These are phyloP conservation scores for Camelus bactrianus DNA, from an alignment of 2,113 vertebrate genomes.

Conservation along the genomic window DNA sequence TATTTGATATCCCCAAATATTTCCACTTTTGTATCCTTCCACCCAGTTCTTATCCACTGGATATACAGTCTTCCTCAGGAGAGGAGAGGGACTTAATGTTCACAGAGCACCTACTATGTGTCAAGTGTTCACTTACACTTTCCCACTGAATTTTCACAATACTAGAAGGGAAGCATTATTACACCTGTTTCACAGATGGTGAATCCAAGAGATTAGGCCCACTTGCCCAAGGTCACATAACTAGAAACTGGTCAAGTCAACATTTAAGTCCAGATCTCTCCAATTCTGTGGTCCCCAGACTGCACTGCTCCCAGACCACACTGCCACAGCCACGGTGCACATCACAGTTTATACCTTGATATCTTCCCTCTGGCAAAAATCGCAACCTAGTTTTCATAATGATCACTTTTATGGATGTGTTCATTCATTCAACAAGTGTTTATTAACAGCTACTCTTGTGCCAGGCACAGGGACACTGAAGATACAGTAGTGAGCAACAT, in stretches of 20 bases:
- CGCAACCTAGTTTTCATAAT: neutral
- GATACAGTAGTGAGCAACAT: neutral
- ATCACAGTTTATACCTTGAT: neutral
- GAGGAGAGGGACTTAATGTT: neutral
- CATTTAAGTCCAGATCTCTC: neutral
- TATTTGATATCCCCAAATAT: neutral
- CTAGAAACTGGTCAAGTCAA: neutral
- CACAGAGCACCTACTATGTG: neutral
- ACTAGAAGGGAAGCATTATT: neutral
- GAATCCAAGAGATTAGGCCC: neutral
- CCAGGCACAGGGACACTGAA: neutral
- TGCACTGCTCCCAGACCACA: fast-evolving
- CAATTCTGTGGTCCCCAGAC: neutral
- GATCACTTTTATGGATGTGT: neutral
- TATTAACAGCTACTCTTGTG: neutral
- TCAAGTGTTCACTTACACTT: neutral
- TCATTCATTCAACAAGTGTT: neutral
- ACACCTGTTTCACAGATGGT: neutral
- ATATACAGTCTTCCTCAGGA: neutral
- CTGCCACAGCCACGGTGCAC: neutral
- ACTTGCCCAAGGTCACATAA: neutral
- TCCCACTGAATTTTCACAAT: neutral
- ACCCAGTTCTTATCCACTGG: neutral
- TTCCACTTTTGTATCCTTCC: neutral
- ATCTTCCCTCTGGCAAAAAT: neutral